A percentile compares a stretch with the other conserved stretches of the same genome.
phyloP scores from a whole-genome alignment of 1,140 invertebrate genomes.

The Macrostomum lignano region DNA sequence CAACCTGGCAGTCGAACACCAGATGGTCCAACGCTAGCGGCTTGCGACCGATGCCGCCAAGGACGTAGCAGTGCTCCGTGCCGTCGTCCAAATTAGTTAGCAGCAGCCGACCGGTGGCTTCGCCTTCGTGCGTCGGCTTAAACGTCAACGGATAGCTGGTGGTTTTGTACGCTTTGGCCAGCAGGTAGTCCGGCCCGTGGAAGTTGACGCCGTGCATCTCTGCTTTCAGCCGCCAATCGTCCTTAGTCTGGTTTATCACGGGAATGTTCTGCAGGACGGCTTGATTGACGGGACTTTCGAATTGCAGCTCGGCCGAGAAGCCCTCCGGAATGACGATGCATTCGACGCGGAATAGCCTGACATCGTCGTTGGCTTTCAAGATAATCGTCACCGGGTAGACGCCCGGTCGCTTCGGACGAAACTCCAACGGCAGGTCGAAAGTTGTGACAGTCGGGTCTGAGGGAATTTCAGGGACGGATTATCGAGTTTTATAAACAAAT shows the following conservation, averaged over 20 bases:
- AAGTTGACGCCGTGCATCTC: constrained; percentile 17
- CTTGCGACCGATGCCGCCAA: constrained; percentile 16
- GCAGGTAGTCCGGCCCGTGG: constrained; percentile 13
- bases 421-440: constrained; percentile 17
- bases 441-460: neutral
- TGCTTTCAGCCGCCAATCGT: constrained; percentile 18
- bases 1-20: neutral
- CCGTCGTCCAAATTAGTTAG: constrained; percentile 16
- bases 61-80: constrained; percentile 16
- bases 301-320: constrained; percentile 17
- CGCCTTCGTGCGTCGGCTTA: constrained; percentile 16
- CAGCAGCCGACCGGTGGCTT: constrained; percentile 11
- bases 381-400: constrained; percentile 17
- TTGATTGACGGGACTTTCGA: constrained; percentile 19
- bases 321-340: constrained; percentile 22
- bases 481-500: too few species aligned
- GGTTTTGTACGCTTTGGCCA: constrained; percentile 17
- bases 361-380: constrained; percentile 15
- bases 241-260: constrained; percentile 20
- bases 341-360: constrained; percentile 20
- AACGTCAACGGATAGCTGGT: constrained; percentile 19
- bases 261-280: constrained; percentile 22
- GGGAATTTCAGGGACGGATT: too few species aligned
- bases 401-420: constrained; percentile 14
- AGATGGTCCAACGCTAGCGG: constrained; percentile 18